These are phyloP conservation scores for Bostrychus sinensis DNA, from an alignment of 2,113 vertebrate genomes.

Conservation along the genomic window DNA sequence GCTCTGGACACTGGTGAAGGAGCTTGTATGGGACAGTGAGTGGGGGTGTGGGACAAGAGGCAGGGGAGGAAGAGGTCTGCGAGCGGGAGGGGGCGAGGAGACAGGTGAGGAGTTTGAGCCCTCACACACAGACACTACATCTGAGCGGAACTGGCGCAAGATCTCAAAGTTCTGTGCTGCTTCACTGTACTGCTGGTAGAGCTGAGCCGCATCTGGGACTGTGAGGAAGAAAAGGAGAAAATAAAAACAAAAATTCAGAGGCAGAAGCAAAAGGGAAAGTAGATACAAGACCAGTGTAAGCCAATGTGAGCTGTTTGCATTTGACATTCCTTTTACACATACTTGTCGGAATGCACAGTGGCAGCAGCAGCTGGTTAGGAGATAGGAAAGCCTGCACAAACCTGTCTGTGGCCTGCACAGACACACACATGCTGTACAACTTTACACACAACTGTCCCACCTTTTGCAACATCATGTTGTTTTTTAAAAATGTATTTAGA, in stretches of 20 bases:
- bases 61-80: constrained; percentile 81
- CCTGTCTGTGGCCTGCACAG: constrained; percentile 61
- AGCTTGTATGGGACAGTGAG: constrained; percentile 68
- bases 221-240: neutral
- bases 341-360: constrained; percentile 57
- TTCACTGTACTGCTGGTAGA: constrained; percentile 96
- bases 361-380: constrained; percentile 57
- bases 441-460: constrained; percentile 9
- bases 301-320: constrained; percentile 45
- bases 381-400: constrained; percentile 69
- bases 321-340: constrained; percentile 52
- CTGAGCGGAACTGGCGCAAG: constrained; percentile 86
- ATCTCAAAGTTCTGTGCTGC: constrained; percentile 91
- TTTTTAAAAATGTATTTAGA: neutral
- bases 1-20: constrained; percentile 72
- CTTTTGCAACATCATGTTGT: constrained; percentile 17
- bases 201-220: constrained; percentile 82
- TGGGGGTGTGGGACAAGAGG: constrained; percentile 53
- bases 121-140: constrained; percentile 67
- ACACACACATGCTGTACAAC: constrained; percentile 2
- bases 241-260: constrained; percentile 11
- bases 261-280: constrained; percentile 20
- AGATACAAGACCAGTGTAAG: constrained; percentile 20
- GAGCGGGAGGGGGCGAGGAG: constrained; percentile 76
- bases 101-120: constrained; percentile 54